Conservation (phyloP, 2,797 vertebrate species). For the Gymnoscopelus braueri region DNA sequence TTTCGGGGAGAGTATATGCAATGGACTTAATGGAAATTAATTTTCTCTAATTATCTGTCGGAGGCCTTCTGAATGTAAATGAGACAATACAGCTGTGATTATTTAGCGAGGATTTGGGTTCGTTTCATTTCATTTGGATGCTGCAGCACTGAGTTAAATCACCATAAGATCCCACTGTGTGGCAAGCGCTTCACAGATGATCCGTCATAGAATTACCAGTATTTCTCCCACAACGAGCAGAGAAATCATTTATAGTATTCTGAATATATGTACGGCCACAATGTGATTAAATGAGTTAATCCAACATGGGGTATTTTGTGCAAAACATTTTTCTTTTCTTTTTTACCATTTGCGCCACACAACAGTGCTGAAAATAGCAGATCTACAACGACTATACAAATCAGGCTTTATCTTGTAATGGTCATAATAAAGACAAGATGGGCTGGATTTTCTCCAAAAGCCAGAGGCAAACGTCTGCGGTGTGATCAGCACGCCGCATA, state of each 20-base stretch:
- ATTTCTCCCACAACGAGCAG: not conserved
- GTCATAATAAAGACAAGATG: too few species aligned
- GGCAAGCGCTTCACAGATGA: constrained; percentile 42
- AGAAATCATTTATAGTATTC: constrained; percentile 4
- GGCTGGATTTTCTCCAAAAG: too few species aligned
- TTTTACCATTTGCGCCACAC: too few species aligned
- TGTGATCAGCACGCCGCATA: too few species aligned
- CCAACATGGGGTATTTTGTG: constrained; percentile 33
- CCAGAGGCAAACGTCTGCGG: too few species aligned
- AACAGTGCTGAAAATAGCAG: too few species aligned
- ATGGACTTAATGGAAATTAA: constrained; percentile 35
- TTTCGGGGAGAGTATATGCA: not conserved
- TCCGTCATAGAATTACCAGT: constrained; percentile 50
- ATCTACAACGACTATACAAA: too few species aligned
- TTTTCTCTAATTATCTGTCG: constrained; percentile 58
- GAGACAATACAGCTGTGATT: constrained; percentile 48
- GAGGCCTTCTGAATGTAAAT: constrained; percentile 53
- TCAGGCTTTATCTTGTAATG: too few species aligned
- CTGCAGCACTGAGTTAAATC: constrained; percentile 47
- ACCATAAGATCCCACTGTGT: constrained; percentile 39
- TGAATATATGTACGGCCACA: constrained; percentile 33
- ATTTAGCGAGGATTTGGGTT: constrained; percentile 55
- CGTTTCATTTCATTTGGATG: constrained; percentile 60
- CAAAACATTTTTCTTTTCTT: constrained; percentile 22
- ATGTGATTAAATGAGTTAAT: constrained; percentile 37